A percentile compares a stretch with the other conserved stretches of the same genome.
Conservation (phyloP, 2,797 vertebrate species). For the Selene dorsalis region DNA sequence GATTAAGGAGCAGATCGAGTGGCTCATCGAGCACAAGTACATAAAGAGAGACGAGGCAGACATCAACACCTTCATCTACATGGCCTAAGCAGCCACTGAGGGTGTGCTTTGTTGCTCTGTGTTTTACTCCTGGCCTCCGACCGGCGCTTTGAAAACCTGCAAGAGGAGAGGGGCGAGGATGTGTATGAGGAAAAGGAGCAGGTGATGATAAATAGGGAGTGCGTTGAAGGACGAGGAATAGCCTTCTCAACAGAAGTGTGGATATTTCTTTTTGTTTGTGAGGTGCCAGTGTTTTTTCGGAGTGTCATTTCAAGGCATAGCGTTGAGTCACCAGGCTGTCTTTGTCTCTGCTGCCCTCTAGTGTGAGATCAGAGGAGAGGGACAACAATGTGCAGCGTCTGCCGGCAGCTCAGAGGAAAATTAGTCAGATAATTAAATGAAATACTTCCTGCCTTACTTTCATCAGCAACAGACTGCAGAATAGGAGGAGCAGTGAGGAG, state of each 20-base stretch:
- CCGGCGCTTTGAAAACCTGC: conserved; percentile 45
- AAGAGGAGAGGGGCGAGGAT: conserved; percentile 23
- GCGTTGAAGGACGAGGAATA: conserved; percentile 31
- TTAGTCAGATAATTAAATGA: conserved; percentile 82
- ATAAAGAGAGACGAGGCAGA: conserved; percentile 95
- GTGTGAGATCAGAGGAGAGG: conserved; percentile 40
- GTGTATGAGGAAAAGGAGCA: conserved; percentile 24
- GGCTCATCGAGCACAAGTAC: conserved; percentile 99
- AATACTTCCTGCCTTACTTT: conserved; percentile 95
- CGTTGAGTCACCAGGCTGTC: conserved; percentile 49
- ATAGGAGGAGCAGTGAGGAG: conserved; percentile 45
- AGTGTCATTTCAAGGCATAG: conserved; percentile 41
- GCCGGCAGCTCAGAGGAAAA: conserved; percentile 83
- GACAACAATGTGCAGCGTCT: conserved; percentile 53
- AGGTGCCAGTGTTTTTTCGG: conserved; percentile 42
- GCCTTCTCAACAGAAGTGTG: conserved; percentile 44
- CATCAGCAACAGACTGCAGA: conserved; percentile 68
- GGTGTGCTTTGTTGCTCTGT: conserved; percentile 25
- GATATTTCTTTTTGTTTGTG: conserved; percentile 58
- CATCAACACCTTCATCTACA: conserved; percentile 98
- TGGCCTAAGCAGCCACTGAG: conserved; percentile 86
- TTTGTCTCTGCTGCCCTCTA: conserved; percentile 74
- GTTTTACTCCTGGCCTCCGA: conserved; percentile 42
- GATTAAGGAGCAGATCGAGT: conserved; percentile 99
- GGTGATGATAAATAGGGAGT: not conserved